Percentiles rank a stretch among this genome's conserved stretches.
Evolutionary conservation across 2,797 vertebrate genomes (phyloP).

Genomic region (Molothrus ater): DNA sequence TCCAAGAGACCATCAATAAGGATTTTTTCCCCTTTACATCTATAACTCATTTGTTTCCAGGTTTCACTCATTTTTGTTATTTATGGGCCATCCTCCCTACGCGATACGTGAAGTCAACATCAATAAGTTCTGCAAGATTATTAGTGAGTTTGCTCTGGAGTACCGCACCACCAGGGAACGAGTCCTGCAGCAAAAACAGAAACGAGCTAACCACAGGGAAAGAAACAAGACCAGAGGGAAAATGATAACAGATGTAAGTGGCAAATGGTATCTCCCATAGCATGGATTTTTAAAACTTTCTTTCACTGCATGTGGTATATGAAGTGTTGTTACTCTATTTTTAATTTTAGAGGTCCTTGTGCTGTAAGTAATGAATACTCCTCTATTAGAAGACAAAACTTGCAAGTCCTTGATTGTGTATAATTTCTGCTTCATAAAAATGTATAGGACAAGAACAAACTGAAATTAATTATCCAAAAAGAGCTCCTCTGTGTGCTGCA

Average conservation of each 20-base stretch:
- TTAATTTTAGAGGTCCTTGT: neutral
- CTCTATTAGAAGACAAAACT: neutral
- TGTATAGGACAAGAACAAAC: neutral
- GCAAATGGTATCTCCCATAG: neutral
- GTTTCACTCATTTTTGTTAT: slow-evolving; percentile 95
- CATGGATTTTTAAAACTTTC: neutral
- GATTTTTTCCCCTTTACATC: neutral
- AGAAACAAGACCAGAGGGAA: slow-evolving; percentile 98
- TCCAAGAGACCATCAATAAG: neutral
- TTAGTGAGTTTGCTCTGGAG: slow-evolving; percentile 96
- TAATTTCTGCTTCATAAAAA: neutral
- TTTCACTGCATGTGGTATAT: neutral
- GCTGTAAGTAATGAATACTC: neutral
- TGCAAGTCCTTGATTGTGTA: neutral
- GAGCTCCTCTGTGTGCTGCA: neutral
- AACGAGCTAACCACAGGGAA: slow-evolving; percentile 94
- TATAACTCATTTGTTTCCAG: slow-evolving; percentile 72
- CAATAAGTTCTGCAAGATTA: slow-evolving; percentile 93
- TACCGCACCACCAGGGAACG: slow-evolving; percentile 96
- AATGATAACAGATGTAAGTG: slow-evolving; percentile 98
- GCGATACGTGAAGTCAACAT: slow-evolving; percentile 92
- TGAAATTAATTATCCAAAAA: neutral
- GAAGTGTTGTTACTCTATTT: neutral
- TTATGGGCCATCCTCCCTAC: slow-evolving; percentile 92
- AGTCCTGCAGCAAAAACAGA: slow-evolving; percentile 96